Percentiles rank a stretch among this genome's conserved stretches.
Evolutionary conservation across 2,113 vertebrate genomes (phyloP).

Genomic region (Rattus norvegicus): DNA sequence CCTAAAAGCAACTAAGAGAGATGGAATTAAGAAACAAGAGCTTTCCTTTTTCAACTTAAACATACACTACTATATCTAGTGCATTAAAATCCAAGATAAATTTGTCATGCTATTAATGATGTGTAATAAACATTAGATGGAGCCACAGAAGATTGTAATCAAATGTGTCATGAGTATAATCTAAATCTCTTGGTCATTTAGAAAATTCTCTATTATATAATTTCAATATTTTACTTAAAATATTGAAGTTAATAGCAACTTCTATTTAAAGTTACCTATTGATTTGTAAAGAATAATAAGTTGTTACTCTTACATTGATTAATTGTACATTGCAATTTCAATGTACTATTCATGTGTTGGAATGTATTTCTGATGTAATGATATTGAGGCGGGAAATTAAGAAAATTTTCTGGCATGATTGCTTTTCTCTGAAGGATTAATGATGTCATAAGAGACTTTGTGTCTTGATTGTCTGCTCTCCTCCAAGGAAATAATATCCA

Average conservation of each 20-base stretch:
- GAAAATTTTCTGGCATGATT: not conserved
- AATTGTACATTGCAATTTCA: not conserved
- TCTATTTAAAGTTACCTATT: not conserved
- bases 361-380: not conserved
- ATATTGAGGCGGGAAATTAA: not conserved
- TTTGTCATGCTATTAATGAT: not conserved
- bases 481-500: not conserved
- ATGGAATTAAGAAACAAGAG: not conserved
- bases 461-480: not conserved
- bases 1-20: not conserved
- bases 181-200: not conserved
- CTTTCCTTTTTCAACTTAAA: constrained; percentile 8
- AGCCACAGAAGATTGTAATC: not conserved
- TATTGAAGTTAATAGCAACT: not conserved
- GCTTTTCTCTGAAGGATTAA: not conserved
- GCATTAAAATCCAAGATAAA: not conserved
- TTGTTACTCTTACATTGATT: not conserved
- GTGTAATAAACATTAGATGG: not conserved
- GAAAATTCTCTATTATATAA: not conserved
- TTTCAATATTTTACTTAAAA: not conserved
- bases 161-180: not conserved
- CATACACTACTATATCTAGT: not conserved
- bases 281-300: not conserved
- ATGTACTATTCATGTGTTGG: not conserved
- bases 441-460: not conserved